Base-by-base conservation (phyloP, 1,140 invertebrate genomes). In the Kradibia gibbosae region DNA sequence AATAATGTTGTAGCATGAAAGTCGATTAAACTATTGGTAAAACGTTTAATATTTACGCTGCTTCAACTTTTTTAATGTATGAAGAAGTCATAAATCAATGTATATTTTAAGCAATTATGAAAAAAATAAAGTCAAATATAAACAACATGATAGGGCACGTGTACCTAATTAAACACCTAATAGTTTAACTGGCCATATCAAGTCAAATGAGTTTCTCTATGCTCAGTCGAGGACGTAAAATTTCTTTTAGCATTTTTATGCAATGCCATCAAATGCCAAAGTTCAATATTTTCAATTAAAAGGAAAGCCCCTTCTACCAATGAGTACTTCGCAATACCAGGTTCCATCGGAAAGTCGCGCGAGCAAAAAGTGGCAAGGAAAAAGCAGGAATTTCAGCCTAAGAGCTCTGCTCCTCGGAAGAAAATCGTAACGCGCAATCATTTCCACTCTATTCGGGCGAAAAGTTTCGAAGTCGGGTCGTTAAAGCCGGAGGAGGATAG, bases 401-500 rank as follows among this genome's bases (percentile, higher is more conserved):
- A 42, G 57, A 62, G 22, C 42, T 7, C 76, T 36, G 45, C 36
- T 62, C 45, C 76, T 36, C 20, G 20, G 1, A 36, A 74, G 39
- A 28, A 71, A 71, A 48, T 39, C 5, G 70, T 28, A 36, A 28
- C 62, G 3, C 20, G 20, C 62, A 36, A 39, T 67, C 62, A 39
- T 67, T 67, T 39, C 34, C 70, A 25, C n/a, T 45, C 70, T 28
- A 13, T 28, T 55, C 25, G 48, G 48, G 28, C 62, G 60, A 25
- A 62, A 78, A 78, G 60, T 67, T 75, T 10, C 22, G 42, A 78
- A 65, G 50, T 45, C 3, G 5, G 50, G 7, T 15, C 48, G 53
- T 78, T 78, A 78, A 70, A 78, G 28, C 31, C 34, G 1, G 77
- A n/a, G 39, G 36, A 28, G n/a, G 42, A 50, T 11, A n/a, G n/a